Evolutionary conservation across 2,113 vertebrate species (phyloP), one percentile per base, ranked within the genome.

Genomic region (Ceuthmochares aereus): DNA sequence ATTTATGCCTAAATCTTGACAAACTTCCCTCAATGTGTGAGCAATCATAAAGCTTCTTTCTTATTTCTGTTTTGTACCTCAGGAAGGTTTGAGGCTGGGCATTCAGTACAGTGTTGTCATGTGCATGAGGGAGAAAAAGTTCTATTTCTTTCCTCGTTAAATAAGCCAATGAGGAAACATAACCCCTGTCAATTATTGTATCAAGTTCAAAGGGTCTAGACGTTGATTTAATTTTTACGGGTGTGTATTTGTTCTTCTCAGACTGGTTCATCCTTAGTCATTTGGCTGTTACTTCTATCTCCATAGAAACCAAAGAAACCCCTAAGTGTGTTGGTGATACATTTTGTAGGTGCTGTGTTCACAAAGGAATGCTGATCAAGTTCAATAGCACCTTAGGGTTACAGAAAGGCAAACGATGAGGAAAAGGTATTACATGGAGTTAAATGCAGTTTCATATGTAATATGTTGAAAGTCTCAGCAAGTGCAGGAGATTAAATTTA

Each of bases 111-210:
- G 34, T 12, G 6, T 45, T 88, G 27, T 64, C 45, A n/a, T 43
- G 54, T 67, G 66, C 54, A 93, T 66, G 45, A 62, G 34, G 22
- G 70, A 87, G 86, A 85, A 91, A 92, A 84, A 55, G 12, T 32
- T 30, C 82, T 0, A 85, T 91, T 91, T 95, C 29, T n/a, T 85
- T 96, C 49, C 36, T 91, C n/a, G 40, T 70, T 77, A 86, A 91
- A 59, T 77, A 77, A 90, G 34, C 26, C 67, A 83, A 30, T 30
- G 55, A 87, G 58, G 69, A 87, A 92, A 49, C 27, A 63, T 45
- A 75, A 70, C 64, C 62, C 37, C 6, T 49, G 1, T 82, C 36
- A 94, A 21, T 58, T 69, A 13, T 6, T 85, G 56, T 34, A 9
- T 36, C 36, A 84, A 89, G 80, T 63, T 94, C 87, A 79, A 74